Conservation (phyloP, 2,888 invertebrate species). For the Cantharis flavilabris region DNA sequence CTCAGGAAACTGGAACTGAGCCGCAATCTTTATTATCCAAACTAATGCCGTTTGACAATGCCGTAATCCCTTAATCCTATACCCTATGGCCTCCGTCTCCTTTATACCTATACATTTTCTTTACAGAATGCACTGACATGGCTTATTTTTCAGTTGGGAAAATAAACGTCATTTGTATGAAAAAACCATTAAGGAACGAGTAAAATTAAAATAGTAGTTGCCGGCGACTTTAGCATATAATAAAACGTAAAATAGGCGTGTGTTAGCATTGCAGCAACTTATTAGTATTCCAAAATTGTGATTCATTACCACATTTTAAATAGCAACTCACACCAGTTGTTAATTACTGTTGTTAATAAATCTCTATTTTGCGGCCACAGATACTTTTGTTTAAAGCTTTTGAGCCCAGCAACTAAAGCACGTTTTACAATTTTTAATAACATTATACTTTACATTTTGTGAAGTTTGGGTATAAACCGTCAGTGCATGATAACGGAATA, state of each 20-base stretch:
- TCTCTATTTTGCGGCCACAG: slow-evolving; percentile 37
- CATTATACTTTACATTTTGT: slow-evolving; percentile 18
- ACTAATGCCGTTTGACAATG: slow-evolving; percentile 48
- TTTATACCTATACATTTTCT: slow-evolving; percentile 38
- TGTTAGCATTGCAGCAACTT: not conserved
- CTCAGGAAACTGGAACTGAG: slow-evolving; percentile 26
- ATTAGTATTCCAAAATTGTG: slow-evolving; percentile 22
- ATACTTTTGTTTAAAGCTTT: slow-evolving; percentile 33
- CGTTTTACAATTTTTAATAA: slow-evolving; percentile 28
- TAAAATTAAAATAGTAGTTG: not conserved
- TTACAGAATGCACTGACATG: slow-evolving; percentile 29
- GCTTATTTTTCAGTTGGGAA: not conserved
- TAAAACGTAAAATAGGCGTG: not conserved
- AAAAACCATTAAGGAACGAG: not conserved
- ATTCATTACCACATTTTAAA: slow-evolving; percentile 22
- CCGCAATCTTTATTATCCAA: slow-evolving; percentile 46
- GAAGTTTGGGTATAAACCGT: slow-evolving; percentile 12
- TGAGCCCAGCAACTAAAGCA: slow-evolving; percentile 12
- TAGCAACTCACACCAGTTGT: slow-evolving; percentile 34
- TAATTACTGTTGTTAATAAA: slow-evolving; percentile 40
- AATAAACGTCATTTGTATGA: not conserved
- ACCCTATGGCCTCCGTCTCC: slow-evolving; percentile 40
- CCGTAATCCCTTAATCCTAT: slow-evolving; percentile 47
- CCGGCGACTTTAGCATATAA: not conserved
- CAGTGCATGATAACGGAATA: slow-evolving; percentile 8